Evolutionary conservation across 2,797 vertebrate genomes (phyloP), one percentile per base, ranked within the genome.

Genomic region (Allobates femoralis): DNA sequence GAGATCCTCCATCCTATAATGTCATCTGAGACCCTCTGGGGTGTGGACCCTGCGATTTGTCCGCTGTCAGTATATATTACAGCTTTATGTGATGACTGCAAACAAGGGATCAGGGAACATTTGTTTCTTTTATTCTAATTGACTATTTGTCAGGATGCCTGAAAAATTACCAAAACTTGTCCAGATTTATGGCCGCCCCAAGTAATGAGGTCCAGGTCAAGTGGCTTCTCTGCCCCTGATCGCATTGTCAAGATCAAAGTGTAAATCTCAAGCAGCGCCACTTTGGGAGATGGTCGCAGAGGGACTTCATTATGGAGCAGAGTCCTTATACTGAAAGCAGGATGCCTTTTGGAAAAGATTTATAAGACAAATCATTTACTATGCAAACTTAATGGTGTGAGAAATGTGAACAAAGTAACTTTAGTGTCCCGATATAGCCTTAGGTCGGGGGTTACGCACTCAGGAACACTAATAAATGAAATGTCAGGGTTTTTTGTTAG

Each of bases 121-220:
- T 83, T 74, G 32, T 73, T 73, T 15, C 53, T 71, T 74, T 83
- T 74, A 30, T 58, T 74, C n/a, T 83, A 46, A 83, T 74, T 73
- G 81, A 58, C 67, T 34, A 83, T 83, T 83, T 58, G 81, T 83
- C 81, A 46, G 67, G 4, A 6, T 30, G 81, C 21, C 81, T 73
- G 66, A 74, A 56, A 83, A 83, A 56, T 41, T 73, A 23, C 51
- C 55, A 53, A 56, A 55, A 19, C 19, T 14, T 71, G 67, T 82
- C 21, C 53, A 83, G 81, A 83, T 83, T 73, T 73, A 73, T 83
- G 67, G n/a, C 81, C 15, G 15, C 34, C 14, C 3, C 50, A 16
- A 69, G 51, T 83, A 73, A 83, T 83, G 81, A 74, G 67, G 81
- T 82, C 80, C 64, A 41, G 80, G 80, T 73, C 81, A 83, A 74